phyloP scores from a whole-genome alignment of 2,113 vertebrate genomes.

The Lucifuga dentata region DNA sequence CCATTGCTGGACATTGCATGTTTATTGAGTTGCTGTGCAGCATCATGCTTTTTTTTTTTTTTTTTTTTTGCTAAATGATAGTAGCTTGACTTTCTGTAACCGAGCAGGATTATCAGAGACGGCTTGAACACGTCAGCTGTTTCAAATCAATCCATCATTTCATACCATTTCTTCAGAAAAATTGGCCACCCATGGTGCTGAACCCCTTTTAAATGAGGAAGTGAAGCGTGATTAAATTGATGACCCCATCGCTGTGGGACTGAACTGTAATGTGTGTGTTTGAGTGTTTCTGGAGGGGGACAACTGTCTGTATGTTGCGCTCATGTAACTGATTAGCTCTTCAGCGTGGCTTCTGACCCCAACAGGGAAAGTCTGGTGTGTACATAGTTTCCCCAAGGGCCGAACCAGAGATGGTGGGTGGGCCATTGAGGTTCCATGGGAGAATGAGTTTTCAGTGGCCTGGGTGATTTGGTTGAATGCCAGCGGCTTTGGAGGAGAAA shows the following conservation, averaged over 20 bases:
- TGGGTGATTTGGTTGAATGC: slow-evolving; percentile 61
- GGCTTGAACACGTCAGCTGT: slow-evolving; percentile 20
- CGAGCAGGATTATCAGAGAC: no score
- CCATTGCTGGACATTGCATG: neutral
- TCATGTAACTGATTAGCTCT: slow-evolving; percentile 37
- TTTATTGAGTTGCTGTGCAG: no score
- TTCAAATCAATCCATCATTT: slow-evolving; percentile 26
- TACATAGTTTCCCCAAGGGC: slow-evolving; percentile 23
- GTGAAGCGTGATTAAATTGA: slow-evolving; percentile 25
- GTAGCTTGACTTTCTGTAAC: no score
- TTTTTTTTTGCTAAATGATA: no score
- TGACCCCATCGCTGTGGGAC: slow-evolving; percentile 36
- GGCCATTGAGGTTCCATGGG: slow-evolving; percentile 48
- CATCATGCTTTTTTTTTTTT: no score
- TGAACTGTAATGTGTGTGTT: slow-evolving; percentile 3
- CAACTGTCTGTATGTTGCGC: slow-evolving; percentile 18
- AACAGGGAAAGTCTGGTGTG: slow-evolving; percentile 28
- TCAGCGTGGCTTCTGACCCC: slow-evolving; percentile 38
- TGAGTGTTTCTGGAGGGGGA: neutral
- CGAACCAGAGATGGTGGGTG: slow-evolving; percentile 37
- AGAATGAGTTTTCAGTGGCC: slow-evolving; percentile 53
- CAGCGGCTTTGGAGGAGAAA: slow-evolving; percentile 28
- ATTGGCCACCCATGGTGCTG: slow-evolving; percentile 34
- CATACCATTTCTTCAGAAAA: slow-evolving; percentile 4
- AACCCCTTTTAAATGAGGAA: slow-evolving; percentile 24